Percentiles rank a stretch among this genome's conserved stretches.
Conservation (phyloP, 2,113 vertebrate genomes). For the Calypte anna region DNA sequence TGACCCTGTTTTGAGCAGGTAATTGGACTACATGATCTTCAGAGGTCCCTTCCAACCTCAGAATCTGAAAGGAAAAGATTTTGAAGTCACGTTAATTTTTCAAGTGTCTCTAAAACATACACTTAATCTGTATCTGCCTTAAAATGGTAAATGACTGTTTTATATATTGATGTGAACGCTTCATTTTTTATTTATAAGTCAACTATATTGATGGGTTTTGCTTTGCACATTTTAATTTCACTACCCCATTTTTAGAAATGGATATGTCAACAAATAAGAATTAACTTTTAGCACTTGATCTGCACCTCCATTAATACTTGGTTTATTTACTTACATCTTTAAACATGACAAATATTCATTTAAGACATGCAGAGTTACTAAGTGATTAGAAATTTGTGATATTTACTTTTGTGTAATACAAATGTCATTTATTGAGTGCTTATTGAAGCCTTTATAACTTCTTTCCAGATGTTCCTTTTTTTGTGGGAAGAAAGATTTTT, state of each 20-base stretch:
- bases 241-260: not conserved
- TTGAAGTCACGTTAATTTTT: not conserved
- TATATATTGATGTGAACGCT: not conserved
- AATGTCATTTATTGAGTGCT: not conserved
- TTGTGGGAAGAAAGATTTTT: not conserved
- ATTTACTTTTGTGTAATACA: conserved; percentile 17
- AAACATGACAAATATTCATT: not conserved
- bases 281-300: conserved; percentile 12
- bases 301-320: not conserved
- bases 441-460: not conserved
- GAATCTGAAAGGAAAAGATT: not conserved
- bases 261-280: not conserved
- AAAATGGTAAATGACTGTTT: not conserved
- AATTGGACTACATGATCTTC: not conserved
- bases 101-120: not conserved
- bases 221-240: conserved; percentile 24
- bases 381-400: not conserved
- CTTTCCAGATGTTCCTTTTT: not conserved
- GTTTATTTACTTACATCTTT: conserved; percentile 30
- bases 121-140: not conserved
- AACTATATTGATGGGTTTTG: not conserved
- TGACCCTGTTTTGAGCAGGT: not conserved
- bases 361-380: not conserved
- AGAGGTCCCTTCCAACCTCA: not conserved
- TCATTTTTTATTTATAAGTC: not conserved